Evolutionary conservation across 2,113 vertebrate species (phyloP).

Genomic region (Scalopus aquaticus): DNA sequence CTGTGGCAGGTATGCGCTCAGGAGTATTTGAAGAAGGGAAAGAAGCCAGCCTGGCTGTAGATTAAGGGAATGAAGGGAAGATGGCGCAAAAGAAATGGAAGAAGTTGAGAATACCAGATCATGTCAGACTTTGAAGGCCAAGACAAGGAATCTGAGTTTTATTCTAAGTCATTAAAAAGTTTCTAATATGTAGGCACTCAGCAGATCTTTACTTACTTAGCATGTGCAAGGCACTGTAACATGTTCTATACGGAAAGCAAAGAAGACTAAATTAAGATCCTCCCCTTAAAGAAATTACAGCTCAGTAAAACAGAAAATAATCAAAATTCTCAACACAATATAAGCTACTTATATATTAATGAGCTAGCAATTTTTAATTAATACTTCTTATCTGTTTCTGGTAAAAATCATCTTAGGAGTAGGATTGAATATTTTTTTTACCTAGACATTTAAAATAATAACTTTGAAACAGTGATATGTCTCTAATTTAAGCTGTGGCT

Average conservation of each 20-base stretch:
- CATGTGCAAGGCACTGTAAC: not conserved
- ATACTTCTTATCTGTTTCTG: not conserved
- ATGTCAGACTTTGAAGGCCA: not conserved
- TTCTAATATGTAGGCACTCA: not conserved
- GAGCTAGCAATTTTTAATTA: not conserved
- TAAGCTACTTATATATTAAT: not conserved
- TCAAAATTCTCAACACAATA: not conserved
- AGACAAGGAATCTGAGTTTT: not conserved
- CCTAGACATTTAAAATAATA: not conserved
- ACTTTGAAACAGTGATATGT: slow-evolving; percentile 5
- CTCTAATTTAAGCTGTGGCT: not conserved
- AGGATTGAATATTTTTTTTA: not conserved
- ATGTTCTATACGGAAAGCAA: not conserved
- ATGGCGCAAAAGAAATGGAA: not conserved
- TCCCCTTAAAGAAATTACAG: not conserved
- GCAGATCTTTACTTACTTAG: not conserved
- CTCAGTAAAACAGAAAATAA: not conserved
- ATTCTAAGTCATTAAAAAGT: not conserved
- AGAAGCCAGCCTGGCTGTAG: not conserved
- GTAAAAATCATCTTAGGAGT: not conserved
- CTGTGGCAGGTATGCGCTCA: not conserved
- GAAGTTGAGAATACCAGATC: not conserved
- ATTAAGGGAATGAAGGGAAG: not conserved
- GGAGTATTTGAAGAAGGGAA: not conserved
- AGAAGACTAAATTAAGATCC: not conserved